Conservation (phyloP, 2,888 invertebrate genomes). For the Blomia tropicalis region DNA sequence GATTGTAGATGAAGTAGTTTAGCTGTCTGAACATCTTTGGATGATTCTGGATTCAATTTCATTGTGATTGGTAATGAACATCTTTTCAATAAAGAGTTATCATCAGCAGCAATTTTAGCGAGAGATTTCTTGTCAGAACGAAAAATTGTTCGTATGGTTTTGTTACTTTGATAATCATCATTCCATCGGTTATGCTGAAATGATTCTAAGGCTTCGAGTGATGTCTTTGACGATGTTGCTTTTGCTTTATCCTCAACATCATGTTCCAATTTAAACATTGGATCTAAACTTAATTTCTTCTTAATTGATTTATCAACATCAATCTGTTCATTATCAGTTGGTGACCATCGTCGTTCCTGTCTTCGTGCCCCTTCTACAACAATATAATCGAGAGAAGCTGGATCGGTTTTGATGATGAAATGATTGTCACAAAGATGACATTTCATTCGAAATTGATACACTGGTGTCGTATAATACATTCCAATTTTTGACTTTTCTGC, state of each 20-base stretch:
- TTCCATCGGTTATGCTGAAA: conserved; percentile 62
- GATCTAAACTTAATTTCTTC: conserved; percentile 75
- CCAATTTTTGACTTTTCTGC: conserved; percentile 52
- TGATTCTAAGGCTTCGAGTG: conserved; percentile 56
- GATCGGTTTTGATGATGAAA: conserved; percentile 95
- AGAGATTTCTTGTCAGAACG: conserved; percentile 38
- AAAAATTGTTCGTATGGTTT: conserved; percentile 62
- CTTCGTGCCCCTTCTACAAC: conserved; percentile 83
- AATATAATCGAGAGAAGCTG: conserved; percentile 93
- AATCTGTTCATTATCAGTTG: conserved; percentile 72
- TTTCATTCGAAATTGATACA: conserved; percentile 97
- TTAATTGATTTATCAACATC: conserved; percentile 65
- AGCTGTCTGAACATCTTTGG: conserved; percentile 64
- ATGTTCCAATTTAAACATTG: conserved; percentile 95
- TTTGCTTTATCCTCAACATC: conserved; percentile 58
- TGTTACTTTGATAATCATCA: conserved; percentile 83
- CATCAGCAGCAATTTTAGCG: not conserved
- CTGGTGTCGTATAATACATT: conserved; percentile 93
- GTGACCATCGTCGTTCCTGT: conserved; percentile 97
- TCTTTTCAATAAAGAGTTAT: conserved; percentile 42
- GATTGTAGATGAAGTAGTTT: conserved; percentile 53
- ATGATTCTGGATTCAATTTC: conserved; percentile 55
- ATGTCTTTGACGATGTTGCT: conserved; percentile 53
- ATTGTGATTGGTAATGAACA: conserved; percentile 54
- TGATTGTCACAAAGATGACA: conserved; percentile 95